phyloP scores from a whole-genome alignment of 2,113 vertebrate genomes.

The Callocephalon fimbriatum region DNA sequence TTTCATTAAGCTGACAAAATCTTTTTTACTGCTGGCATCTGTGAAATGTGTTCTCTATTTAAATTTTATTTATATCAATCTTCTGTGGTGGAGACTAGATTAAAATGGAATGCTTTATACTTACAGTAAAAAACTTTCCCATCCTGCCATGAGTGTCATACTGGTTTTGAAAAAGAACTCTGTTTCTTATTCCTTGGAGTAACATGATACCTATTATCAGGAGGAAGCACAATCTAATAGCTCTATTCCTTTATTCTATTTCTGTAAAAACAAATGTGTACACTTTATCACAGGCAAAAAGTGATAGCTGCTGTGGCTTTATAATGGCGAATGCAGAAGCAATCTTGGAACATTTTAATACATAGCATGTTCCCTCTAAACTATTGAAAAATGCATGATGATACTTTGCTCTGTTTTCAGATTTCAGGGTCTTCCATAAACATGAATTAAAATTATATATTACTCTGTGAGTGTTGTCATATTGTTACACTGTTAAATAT shows the following conservation, averaged over 20 bases:
- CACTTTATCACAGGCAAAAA: neutral
- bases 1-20: slow-evolving; percentile 84
- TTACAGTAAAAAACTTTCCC: slow-evolving; percentile 40
- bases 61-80: slow-evolving; percentile 84
- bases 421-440: slow-evolving; percentile 32
- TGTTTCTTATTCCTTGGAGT: slow-evolving; percentile 26
- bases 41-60: slow-evolving; percentile 79
- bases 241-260: neutral
- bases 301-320: neutral
- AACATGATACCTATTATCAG: neutral
- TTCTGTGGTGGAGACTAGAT: slow-evolving; percentile 67
- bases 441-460: slow-evolving; percentile 26
- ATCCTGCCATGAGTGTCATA: slow-evolving; percentile 1
- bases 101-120: slow-evolving; percentile 69
- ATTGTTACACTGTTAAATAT: neutral
- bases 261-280: slow-evolving; percentile 4
- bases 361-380: neutral
- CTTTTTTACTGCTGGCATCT: slow-evolving; percentile 78
- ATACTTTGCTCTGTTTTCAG: slow-evolving; percentile 8
- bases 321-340: neutral
- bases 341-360: slow-evolving; percentile 16
- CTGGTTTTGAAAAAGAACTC: slow-evolving; percentile 42
- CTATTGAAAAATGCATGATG: slow-evolving; percentile 45
- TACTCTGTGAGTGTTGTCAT: neutral
- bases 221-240: neutral